Conservation (phyloP, 2,113 vertebrate genomes). For the Gambusia affinis region DNA sequence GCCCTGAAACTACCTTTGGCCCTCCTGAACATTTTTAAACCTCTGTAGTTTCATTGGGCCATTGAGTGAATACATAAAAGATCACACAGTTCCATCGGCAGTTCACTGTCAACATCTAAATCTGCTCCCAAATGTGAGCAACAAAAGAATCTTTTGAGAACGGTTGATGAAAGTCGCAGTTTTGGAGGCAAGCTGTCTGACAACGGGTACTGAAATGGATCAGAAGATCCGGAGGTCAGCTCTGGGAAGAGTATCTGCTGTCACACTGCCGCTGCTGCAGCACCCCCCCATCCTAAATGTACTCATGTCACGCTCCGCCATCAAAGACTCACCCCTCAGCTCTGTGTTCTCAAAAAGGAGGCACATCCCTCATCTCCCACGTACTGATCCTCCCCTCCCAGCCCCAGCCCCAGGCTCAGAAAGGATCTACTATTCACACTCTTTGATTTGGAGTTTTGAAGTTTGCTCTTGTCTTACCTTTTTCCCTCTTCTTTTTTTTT, state of each 20-base stretch:
- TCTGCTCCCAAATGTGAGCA: neutral
- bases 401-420: conserved; percentile 42
- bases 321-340: conserved; percentile 74
- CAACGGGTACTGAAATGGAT: conserved; percentile 28
- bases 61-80: conserved; percentile 36
- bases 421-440: conserved; percentile 64
- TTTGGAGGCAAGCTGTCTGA: conserved; percentile 13
- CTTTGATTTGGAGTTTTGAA: conserved; percentile 71
- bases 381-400: conserved; percentile 40
- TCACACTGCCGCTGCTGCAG: conserved; percentile 33
- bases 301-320: conserved; percentile 75
- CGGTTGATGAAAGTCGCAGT: conserved; percentile 11
- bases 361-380: conserved; percentile 1
- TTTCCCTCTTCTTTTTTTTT: conserved; percentile 12
- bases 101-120: conserved; percentile 17
- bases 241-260: conserved; percentile 59
- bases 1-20: conserved; percentile 49
- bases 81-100: conserved; percentile 15
- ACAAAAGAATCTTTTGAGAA: neutral
- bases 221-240: conserved; percentile 34
- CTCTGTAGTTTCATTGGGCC: conserved; percentile 40
- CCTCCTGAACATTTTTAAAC: conserved; percentile 61
- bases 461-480: conserved; percentile 66
- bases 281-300: conserved; percentile 64
- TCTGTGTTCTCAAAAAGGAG: conserved; percentile 65